Conservation (phyloP, 2,888 invertebrate genomes). For the Drosophila mimica region DNA sequence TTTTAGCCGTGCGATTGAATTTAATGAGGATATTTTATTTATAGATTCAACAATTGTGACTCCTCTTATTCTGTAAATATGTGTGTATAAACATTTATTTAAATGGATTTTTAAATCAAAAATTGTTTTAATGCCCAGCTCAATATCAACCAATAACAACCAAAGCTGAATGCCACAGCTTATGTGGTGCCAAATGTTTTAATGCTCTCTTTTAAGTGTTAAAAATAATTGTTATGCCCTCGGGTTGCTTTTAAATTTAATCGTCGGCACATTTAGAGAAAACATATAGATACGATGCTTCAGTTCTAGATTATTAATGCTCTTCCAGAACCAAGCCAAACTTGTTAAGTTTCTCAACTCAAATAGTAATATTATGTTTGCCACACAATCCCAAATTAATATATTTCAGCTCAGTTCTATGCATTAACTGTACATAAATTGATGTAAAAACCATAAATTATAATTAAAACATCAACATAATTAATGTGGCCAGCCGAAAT, state of each 20-base stretch:
- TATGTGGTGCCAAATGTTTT: conserved; percentile 55
- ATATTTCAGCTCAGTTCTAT: conserved; percentile 13
- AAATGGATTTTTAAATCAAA: conserved; percentile 58
- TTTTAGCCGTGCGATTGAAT: conserved; percentile 44
- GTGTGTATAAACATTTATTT: conserved; percentile 46
- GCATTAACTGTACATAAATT: conserved; percentile 32
- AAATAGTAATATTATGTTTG: not conserved
- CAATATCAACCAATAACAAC: conserved; percentile 26
- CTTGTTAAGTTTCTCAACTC: conserved; percentile 10
- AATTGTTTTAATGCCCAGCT: conserved; percentile 62
- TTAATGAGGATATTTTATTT: conserved; percentile 29
- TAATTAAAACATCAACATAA: conserved; percentile 17
- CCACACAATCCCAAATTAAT: not conserved
- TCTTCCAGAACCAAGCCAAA: conserved; percentile 20
- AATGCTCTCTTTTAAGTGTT: conserved; percentile 51
- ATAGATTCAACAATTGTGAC: conserved; percentile 15
- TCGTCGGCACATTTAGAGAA: conserved; percentile 7
- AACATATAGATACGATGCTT: conserved; percentile 1
- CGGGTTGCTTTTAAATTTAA: conserved; percentile 26
- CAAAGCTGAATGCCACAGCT: conserved; percentile 6
- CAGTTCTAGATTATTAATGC: conserved; percentile 16
- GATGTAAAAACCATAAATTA: conserved; percentile 38
- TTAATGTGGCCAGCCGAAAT: conserved; percentile 27
- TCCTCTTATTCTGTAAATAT: conserved; percentile 36
- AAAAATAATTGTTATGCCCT: conserved; percentile 38